These are phyloP conservation scores for Ageneiosus marmoratus DNA, from an alignment of 2,113 vertebrate genomes.

Conservation along the genomic window DNA sequence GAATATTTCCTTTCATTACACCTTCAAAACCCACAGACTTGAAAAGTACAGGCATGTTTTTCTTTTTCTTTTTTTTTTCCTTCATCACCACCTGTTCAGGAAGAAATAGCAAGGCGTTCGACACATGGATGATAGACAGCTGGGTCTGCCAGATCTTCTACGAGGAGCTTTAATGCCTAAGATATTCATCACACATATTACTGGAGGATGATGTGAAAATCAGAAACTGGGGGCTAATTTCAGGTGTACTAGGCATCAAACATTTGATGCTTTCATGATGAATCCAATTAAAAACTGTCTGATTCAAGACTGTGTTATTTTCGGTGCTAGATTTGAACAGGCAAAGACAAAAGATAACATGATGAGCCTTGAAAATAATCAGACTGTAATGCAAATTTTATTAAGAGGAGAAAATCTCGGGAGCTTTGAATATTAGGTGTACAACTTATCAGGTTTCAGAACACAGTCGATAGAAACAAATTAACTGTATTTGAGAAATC, in stretches of 20 bases:
- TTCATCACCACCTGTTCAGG: conserved; percentile 1
- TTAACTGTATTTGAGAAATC: neutral
- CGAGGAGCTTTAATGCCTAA: neutral
- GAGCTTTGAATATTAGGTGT: neutral
- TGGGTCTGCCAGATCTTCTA: neutral
- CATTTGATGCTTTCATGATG: neutral
- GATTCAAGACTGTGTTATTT: neutral
- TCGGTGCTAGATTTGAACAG: neutral
- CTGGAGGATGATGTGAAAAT: neutral
- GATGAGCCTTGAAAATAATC: neutral
- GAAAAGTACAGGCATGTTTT: no score
- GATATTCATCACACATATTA: neutral
- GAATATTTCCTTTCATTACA: neutral
- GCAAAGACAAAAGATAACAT: neutral
- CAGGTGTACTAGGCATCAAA: neutral
- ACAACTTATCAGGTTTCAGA: neutral
- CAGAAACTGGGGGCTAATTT: neutral
- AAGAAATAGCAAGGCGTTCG: neutral
- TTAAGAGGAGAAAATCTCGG: neutral
- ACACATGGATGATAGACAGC: conserved; percentile 2
- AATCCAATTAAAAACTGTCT: neutral
- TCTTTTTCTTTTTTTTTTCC: no score
- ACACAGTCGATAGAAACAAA: neutral
- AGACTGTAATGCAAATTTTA: neutral
- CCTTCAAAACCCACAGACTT: neutral